Evolutionary conservation across 2,113 vertebrate species (phyloP).

Genomic region (Erythrocercus mccallii): DNA sequence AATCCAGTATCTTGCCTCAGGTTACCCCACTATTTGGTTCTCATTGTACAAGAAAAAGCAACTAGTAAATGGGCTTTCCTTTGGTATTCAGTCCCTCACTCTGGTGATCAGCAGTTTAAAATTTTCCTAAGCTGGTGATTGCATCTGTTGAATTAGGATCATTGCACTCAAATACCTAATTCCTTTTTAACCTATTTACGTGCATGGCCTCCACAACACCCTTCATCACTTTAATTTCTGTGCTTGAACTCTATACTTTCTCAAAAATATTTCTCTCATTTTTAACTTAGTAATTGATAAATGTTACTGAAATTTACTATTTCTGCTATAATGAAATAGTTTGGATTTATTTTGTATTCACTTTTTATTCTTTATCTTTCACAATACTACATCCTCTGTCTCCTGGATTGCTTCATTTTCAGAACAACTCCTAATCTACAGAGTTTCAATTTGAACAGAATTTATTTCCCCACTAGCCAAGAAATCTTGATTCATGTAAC

Average conservation of each 20-base stretch:
- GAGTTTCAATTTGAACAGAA: background rate
- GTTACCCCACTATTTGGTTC: background rate
- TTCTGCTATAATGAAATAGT: background rate
- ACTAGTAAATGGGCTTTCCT: background rate
- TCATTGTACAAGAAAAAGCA: fast-evolving
- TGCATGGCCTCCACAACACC: background rate
- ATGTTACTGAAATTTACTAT: background rate
- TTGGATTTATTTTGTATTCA: background rate
- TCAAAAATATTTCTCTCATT: background rate
- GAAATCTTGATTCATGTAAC: background rate
- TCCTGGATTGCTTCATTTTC: background rate
- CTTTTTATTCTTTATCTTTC: background rate
- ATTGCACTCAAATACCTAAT: constrained; percentile 30
- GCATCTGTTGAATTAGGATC: constrained; percentile 32
- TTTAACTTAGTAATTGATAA: background rate
- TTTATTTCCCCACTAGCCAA: background rate
- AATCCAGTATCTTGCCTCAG: background rate
- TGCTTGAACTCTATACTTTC: background rate
- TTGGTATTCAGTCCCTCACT: background rate
- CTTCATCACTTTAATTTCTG: background rate
- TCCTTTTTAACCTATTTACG: constrained; percentile 45
- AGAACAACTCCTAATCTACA: background rate
- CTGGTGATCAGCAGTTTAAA: background rate
- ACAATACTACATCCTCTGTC: background rate
- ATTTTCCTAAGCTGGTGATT: background rate